Evolutionary conservation across 2,888 invertebrate genomes (phyloP).

Genomic region (Tipula vernalis): DNA sequence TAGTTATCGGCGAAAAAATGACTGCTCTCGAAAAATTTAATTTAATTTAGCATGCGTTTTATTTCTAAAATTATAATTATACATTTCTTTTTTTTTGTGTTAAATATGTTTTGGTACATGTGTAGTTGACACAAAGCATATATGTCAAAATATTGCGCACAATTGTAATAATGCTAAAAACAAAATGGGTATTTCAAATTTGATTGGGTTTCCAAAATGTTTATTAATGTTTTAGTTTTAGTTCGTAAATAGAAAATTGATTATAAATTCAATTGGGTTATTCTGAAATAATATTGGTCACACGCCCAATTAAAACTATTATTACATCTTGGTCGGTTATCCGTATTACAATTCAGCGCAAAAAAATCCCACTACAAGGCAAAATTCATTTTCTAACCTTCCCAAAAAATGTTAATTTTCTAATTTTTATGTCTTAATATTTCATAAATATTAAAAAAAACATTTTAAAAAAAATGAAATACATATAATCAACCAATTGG

Average conservation of each 20-base stretch:
- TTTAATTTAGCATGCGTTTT: neutral
- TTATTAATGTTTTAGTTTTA: neutral
- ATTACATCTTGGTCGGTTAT: too few species aligned
- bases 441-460: neutral
- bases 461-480: neutral
- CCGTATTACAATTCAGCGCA: neutral
- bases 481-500: neutral
- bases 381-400: neutral
- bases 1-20: neutral
- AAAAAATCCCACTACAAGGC: neutral
- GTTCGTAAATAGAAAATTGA: too few species aligned
- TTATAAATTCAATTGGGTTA: too few species aligned
- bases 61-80: neutral
- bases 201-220: neutral
- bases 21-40: neutral
- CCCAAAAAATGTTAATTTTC: neutral
- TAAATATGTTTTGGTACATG: neutral
- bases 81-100: neutral
- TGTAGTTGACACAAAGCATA: neutral
- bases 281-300: too few species aligned
- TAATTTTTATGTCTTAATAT: neutral
- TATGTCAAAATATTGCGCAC: neutral
- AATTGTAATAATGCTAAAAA: neutral
- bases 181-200: neutral
- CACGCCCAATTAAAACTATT: too few species aligned